Conservation (phyloP, 2,797 vertebrate species). For the Notolepis coatsorum region DNA sequence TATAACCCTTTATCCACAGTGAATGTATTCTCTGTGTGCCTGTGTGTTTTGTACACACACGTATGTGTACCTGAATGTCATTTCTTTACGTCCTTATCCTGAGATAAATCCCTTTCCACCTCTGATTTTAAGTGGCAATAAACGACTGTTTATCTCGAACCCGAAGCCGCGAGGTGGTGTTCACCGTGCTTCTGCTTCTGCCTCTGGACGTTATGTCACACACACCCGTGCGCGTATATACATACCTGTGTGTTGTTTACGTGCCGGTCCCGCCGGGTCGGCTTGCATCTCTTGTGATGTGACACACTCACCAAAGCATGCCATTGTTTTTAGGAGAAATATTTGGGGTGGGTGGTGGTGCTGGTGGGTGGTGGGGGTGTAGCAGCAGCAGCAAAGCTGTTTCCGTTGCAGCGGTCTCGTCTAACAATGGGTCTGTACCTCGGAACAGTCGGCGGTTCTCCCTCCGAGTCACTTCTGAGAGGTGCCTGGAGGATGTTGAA, state of each 20-base stretch:
- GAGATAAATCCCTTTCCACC: too few relatives aligned
- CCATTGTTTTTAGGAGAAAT: conserved; percentile 81
- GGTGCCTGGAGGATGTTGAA: conserved; percentile 66
- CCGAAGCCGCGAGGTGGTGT: too few relatives aligned
- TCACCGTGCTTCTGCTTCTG: too few relatives aligned
- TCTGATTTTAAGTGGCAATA: too few relatives aligned
- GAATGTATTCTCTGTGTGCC: conserved; percentile 9
- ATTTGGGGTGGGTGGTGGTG: conserved; percentile 55
- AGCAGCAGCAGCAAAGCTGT: conserved; percentile 67
- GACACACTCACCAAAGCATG: conserved; percentile 60
- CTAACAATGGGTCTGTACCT: conserved; percentile 72
- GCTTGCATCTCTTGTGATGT: conserved; percentile 40
- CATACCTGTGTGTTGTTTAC: conserved; percentile 4
- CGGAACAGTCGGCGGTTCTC: conserved; percentile 68
- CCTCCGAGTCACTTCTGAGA: conserved; percentile 60
- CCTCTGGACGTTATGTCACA: too few relatives aligned
- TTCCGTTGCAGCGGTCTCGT: conserved; percentile 72
- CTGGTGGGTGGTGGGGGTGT: too few relatives aligned
- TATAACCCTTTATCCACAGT: neutral
- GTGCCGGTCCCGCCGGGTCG: conserved; percentile 27
- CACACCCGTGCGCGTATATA: neutral
- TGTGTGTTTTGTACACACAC: neutral
- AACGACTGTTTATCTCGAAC: too few relatives aligned
- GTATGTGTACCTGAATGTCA: conserved; percentile 15
- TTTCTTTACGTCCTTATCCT: too few relatives aligned